These are phyloP conservation scores for Yoshiicerus persimilis DNA, from an alignment of 1,140 invertebrate genomes.

Conservation along the genomic window DNA sequence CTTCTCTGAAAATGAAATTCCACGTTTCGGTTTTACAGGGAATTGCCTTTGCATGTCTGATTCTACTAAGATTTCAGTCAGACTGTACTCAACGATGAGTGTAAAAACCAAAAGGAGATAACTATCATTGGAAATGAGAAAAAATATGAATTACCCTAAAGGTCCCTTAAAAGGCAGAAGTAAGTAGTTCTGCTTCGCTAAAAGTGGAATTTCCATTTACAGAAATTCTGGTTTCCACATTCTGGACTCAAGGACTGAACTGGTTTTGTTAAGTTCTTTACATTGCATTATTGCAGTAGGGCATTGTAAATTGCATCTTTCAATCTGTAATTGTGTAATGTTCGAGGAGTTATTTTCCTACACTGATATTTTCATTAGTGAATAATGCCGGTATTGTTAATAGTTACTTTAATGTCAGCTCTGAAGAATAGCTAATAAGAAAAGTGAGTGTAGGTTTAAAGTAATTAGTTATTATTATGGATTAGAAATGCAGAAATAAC, in stretches of 20 bases:
- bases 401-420: background rate
- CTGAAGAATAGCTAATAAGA: background rate
- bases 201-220: conserved; percentile 20
- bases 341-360: no score
- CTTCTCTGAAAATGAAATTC: background rate
- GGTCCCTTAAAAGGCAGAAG: conserved; percentile 5
- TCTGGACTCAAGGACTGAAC: background rate
- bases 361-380: no score
- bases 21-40: background rate
- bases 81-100: background rate
- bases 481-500: background rate
- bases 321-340: no score
- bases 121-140: background rate
- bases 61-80: background rate
- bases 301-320: background rate
- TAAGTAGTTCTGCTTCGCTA: background rate
- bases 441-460: no score
- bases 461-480: background rate
- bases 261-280: background rate
- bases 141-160: conserved; percentile 13
- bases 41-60: background rate
- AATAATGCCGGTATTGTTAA: no score
- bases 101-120: background rate
- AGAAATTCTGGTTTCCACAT: background rate
- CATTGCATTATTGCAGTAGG: background rate